Conservation (phyloP, 2,888 invertebrate genomes). For the Dione juno region DNA sequence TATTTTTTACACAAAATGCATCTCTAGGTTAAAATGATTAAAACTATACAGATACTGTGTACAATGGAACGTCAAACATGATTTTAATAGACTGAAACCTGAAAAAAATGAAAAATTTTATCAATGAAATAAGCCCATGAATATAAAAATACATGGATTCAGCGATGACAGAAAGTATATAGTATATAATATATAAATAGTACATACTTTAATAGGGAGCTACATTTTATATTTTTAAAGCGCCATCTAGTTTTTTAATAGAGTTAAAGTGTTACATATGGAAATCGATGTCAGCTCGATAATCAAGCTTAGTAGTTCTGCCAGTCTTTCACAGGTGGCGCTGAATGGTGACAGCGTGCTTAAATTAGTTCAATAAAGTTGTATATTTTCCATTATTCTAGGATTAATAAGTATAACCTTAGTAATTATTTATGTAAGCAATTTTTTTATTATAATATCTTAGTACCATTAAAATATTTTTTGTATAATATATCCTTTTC, state of each 20-base stretch:
- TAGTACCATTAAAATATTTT: not conserved
- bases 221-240: too few relatives aligned
- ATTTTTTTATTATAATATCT: not conserved
- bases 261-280: not conserved
- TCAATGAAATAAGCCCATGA: too few relatives aligned
- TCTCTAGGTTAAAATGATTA: too few relatives aligned
- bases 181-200: too few relatives aligned
- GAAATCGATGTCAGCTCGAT: not conserved
- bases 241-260: conserved; percentile 25
- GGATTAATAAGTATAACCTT: not conserved
- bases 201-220: too few relatives aligned
- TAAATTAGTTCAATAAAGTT: not conserved
- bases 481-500: conserved; percentile 30
- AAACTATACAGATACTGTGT: too few relatives aligned
- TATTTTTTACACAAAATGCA: too few relatives aligned
- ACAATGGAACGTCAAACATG: too few relatives aligned
- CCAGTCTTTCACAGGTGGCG: conserved; percentile 13
- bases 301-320: not conserved
- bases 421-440: not conserved
- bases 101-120: too few relatives aligned
- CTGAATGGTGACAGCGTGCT: not conserved
- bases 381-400: not conserved
- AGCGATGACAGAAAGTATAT: too few relatives aligned
- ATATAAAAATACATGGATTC: too few relatives aligned
- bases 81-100: too few relatives aligned